Evolutionary conservation across 2,113 vertebrate genomes (phyloP).

Genomic region (Pandion haliaetus): DNA sequence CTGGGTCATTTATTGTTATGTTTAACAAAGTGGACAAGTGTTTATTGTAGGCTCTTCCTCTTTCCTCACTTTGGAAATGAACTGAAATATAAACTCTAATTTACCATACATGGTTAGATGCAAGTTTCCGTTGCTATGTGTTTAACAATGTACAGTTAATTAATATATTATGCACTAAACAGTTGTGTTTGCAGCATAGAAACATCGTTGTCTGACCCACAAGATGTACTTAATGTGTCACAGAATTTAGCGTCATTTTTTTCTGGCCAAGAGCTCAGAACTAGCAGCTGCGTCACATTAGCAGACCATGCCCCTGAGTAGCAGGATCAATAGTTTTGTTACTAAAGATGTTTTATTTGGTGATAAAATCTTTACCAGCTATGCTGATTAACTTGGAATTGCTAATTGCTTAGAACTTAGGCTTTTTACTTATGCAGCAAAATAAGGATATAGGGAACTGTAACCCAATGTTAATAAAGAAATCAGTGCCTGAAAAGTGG

Average conservation of each 20-base stretch:
- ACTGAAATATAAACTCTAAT: not conserved
- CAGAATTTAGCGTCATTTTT: not conserved
- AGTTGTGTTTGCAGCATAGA: not conserved
- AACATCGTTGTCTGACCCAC: not conserved
- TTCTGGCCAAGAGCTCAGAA: not conserved
- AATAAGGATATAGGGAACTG: not conserved
- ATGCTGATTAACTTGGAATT: not conserved
- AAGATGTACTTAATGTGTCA: not conserved
- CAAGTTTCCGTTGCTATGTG: not conserved
- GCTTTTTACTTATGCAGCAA: not conserved
- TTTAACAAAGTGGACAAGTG: constrained; percentile 50
- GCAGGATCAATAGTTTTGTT: not conserved
- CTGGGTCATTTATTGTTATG: constrained; percentile 19
- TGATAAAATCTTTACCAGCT: not conserved
- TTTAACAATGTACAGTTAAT: constrained; percentile 3
- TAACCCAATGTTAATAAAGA: not conserved
- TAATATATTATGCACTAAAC: constrained; percentile 18
- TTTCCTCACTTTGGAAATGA: not conserved
- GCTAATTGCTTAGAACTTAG: not conserved
- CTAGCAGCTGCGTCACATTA: not conserved
- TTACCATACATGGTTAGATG: not conserved
- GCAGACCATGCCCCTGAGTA: not conserved
- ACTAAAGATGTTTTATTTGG: not conserved
- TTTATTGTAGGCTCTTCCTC: constrained; percentile 41
- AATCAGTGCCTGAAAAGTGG: not conserved